Evolutionary conservation across 2,113 vertebrate genomes (phyloP).

Genomic region (Peromyscus maniculatus): DNA sequence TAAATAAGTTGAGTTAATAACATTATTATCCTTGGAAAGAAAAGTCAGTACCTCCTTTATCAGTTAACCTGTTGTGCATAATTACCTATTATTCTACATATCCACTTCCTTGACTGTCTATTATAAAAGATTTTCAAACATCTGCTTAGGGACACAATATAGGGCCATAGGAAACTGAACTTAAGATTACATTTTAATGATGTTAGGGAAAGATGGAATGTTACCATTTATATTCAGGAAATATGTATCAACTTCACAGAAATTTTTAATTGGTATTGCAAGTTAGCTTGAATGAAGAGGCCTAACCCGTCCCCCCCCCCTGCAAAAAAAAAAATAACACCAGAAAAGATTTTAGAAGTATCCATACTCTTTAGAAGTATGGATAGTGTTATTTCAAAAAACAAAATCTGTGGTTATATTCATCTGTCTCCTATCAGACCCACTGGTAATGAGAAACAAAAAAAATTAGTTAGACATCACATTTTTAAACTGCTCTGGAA

Average conservation of each 20-base stretch:
- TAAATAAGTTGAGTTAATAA: constrained; percentile 62
- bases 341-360: background rate
- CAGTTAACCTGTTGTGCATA: constrained; percentile 14
- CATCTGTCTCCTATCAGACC: background rate
- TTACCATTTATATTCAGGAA: constrained; percentile 38
- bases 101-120: constrained; percentile 5
- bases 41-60: constrained; percentile 2
- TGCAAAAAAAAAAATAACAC: background rate
- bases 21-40: constrained; percentile 11
- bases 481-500: constrained; percentile 27
- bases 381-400: background rate
- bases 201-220: background rate
- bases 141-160: constrained; percentile 3
- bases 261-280: constrained; percentile 19
- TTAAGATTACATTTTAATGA: constrained; percentile 54
- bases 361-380: background rate
- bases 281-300: background rate
- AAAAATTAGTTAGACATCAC: background rate
- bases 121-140: background rate
- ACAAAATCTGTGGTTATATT: background rate
- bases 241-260: constrained; percentile 54
- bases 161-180: background rate
- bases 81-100: background rate
- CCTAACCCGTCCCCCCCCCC: background rate
- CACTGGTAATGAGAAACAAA: constrained; percentile 51